Base-by-base conservation (phyloP, 1,140 invertebrate genomes). In the Neodiprion pinetum region DNA sequence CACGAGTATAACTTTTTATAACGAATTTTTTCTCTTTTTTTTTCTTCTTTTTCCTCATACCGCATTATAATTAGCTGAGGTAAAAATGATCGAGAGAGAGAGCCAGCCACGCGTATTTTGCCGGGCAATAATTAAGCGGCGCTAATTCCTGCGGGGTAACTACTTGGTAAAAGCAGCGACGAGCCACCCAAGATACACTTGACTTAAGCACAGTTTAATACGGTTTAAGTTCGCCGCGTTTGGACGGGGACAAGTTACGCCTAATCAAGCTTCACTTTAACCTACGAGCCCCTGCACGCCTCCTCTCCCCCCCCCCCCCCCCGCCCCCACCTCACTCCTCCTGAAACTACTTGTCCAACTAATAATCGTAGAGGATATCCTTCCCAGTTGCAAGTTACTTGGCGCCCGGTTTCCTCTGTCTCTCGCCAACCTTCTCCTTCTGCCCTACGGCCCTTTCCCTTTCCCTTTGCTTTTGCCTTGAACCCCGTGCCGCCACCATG, bases 401-500 rank as follows among this genome's bases (percentile, higher is more conserved):
- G 3, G n/a, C 53, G 11, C 11, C 53, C n/a, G 53, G 53, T 17
- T 7, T 61, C n/a, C 53, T 61, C 11, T 61, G 53, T 61, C 53
- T 61, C 53, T 61, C 53, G 53, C 11, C 9, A 61, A 61, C 28
- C 28, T 40, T 40, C 28, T 2, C 28, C 28, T 40, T 40, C 28
- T 40, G 28, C 28, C 28, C 67, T 23, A n/a, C 65, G 40, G 65
- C 53, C 68, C 68, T 49, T 10, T 40, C 70, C 70, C 70, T 71
- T 21, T 67, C 48, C 17, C 11, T n/a, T 28, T 28, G 53, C 7
- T 70, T 50, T 11, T 50, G 9, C 21, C 67, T 21, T 70, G 47
- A 66, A 74, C 74, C 49, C 28, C 70, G 49, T 12, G 48, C 8
- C 21, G 11, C 49, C 17, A 73, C 67, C 50, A 70, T 74, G 73